Evolutionary conservation across 2,113 vertebrate species (phyloP), one percentile per base, ranked within the genome.

Genomic region (Salvelinus alpinus): DNA sequence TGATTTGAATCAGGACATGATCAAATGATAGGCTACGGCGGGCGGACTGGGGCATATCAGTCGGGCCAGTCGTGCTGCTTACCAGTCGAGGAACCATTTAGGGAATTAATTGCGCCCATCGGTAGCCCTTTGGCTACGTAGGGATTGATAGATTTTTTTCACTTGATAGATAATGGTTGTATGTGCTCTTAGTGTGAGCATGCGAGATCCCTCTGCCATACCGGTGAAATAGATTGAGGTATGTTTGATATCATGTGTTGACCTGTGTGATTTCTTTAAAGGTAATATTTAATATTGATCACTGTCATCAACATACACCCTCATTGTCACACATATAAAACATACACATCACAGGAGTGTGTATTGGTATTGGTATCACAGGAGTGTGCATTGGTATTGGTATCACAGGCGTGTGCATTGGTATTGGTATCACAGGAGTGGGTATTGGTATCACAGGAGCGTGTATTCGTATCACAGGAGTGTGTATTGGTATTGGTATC

Each of bases 331-430:
- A 12, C 38, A 44, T 44, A 9, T 44, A 44, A 22, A 51, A 51
- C 34, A 54, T 44, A 57, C 14, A 57, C 85, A 34, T 34, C 34
- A 44, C 9, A 44, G 9, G 9, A 44, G 9, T 44, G 38, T 44
- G 38, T 0, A 44, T 44, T 11, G 9, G 38, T 38, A 9, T 34
- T 34, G 34, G 34, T 34, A 34, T 34, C 34, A 7, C 34, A 34
- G 34, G 34, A 31, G 29, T 31, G 29, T 5, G 29, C 1, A 31
- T 34, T 31, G 31, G 34, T 7, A 34, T 34, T 38, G 34, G 34
- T 38, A 38, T 85, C 85, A 87, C 83, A 81, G 83, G 85, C 85
- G 84, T 83, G 86, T 87, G 89, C 87, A 85, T 64, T 64, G 65
- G 29, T 4, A 4, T 29, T 29, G 34, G 34, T 38, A 31, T 31